Conservation (phyloP, 2,797 vertebrate species). For the Margarornis squamiger region DNA sequence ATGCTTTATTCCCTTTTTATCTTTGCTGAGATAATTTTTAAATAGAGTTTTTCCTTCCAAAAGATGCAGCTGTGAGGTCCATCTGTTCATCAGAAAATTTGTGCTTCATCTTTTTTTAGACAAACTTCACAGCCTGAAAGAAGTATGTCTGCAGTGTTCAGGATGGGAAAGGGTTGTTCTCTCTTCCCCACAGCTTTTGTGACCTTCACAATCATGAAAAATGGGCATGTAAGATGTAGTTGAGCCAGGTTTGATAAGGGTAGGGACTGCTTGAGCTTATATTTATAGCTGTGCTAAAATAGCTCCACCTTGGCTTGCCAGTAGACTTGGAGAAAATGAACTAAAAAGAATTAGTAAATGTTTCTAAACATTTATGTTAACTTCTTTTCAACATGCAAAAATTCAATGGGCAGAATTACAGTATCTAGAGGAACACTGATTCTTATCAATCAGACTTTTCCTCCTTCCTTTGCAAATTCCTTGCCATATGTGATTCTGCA, state of each 20-base stretch:
- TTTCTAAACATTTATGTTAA: background rate
- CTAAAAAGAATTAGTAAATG: background rate
- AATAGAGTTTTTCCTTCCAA: background rate
- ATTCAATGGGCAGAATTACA: background rate
- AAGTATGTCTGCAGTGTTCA: background rate
- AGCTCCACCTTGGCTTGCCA: background rate
- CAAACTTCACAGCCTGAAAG: background rate
- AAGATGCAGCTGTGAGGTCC: conserved; percentile 59
- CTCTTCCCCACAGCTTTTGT: background rate
- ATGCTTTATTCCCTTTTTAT: conserved; percentile 34
- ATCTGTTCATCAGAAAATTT: conserved; percentile 50
- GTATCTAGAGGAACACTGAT: background rate
- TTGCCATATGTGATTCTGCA: background rate
- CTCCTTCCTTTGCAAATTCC: background rate
- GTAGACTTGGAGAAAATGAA: background rate
- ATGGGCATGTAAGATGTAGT: background rate
- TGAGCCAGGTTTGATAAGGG: conserved; percentile 6
- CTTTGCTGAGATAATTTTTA: conserved; percentile 38
- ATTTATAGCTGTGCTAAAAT: background rate
- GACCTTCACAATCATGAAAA: background rate
- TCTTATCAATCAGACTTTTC: background rate
- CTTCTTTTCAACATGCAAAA: background rate
- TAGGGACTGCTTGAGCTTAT: background rate
- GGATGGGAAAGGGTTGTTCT: background rate
- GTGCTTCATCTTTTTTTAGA: conserved; percentile 43